These are phyloP conservation scores for Anoplophora glabripennis DNA, from an alignment of 1,140 invertebrate species.

Conservation along the genomic window DNA sequence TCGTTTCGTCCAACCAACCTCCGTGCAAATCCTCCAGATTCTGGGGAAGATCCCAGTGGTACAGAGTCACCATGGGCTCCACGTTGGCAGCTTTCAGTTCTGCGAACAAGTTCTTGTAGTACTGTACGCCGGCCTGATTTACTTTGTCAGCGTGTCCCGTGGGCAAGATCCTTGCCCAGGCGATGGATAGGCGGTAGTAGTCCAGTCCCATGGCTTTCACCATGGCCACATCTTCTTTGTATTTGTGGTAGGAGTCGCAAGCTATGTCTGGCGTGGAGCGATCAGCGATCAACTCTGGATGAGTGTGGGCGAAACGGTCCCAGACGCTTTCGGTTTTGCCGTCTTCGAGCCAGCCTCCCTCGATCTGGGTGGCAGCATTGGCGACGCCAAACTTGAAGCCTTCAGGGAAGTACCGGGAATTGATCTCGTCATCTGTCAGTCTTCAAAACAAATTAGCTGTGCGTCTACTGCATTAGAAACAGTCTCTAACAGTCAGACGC, in stretches of 20 bases:
- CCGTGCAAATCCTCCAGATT: conserved; percentile 58
- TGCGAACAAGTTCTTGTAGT: conserved; percentile 53
- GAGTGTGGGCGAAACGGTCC: conserved; percentile 44
- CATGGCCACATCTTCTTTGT: conserved; percentile 1
- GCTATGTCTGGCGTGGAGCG: background rate
- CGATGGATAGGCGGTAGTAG: conserved; percentile 58
- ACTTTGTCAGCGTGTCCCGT: conserved; percentile 52
- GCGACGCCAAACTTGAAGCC: background rate
- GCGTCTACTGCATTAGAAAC: too few relatives aligned
- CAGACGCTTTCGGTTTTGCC: conserved; percentile 46
- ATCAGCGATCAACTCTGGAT: background rate
- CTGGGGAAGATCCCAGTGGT: conserved; percentile 70
- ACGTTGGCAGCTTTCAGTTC: background rate
- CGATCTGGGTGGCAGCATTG: conserved; percentile 2
- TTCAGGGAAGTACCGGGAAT: background rate
- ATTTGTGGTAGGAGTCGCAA: background rate
- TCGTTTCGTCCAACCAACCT: conserved; percentile 61
- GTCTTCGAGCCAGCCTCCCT: conserved; percentile 56
- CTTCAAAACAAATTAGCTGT: too few relatives aligned
- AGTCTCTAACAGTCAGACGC: too few relatives aligned
- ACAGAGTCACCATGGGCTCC: conserved; percentile 63
- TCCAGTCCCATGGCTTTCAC: background rate
- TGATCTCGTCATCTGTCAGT: too few relatives aligned
- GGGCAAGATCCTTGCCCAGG: conserved; percentile 60
- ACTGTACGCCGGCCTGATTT: conserved; percentile 52